These are phyloP conservation scores for Pedetes capensis DNA, from an alignment of 2,113 vertebrate genomes.

Conservation along the genomic window DNA sequence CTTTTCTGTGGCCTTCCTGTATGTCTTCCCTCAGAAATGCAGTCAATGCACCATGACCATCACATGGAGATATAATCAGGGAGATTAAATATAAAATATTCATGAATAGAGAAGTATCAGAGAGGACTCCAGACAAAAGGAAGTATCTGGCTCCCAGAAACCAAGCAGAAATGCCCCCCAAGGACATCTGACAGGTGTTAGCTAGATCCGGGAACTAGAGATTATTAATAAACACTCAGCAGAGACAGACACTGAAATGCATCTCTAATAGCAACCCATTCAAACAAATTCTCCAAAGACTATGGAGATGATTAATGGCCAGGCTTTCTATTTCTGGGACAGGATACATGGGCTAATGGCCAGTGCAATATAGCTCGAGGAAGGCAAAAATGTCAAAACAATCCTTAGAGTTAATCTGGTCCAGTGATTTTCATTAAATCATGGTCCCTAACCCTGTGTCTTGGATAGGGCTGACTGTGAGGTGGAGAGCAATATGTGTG, in stretches of 20 bases:
- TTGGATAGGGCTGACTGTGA: not conserved
- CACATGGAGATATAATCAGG: slow-evolving; percentile 56
- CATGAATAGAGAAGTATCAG: slow-evolving; percentile 66
- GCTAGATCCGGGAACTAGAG: slow-evolving; percentile 73
- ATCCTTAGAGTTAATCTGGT: slow-evolving; percentile 12
- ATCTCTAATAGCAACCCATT: slow-evolving; percentile 61
- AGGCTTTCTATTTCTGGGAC: slow-evolving; percentile 51
- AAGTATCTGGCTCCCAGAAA: slow-evolving; percentile 70
- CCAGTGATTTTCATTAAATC: slow-evolving; percentile 36
- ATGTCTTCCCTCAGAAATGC: slow-evolving; percentile 53
- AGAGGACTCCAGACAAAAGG: slow-evolving; percentile 65
- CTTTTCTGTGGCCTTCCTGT: slow-evolving; percentile 37
- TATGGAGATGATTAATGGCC: slow-evolving; percentile 59
- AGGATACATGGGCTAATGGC: slow-evolving; percentile 58
- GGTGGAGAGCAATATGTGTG: not conserved
- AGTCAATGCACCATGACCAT: slow-evolving; percentile 46
- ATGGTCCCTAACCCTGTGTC: not conserved
- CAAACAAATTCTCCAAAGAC: slow-evolving; percentile 56
- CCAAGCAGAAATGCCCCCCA: slow-evolving; percentile 67
- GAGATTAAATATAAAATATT: slow-evolving; percentile 76
- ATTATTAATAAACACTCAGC: slow-evolving; percentile 78
- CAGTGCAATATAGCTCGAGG: slow-evolving; percentile 21
- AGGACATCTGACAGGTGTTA: slow-evolving; percentile 69
- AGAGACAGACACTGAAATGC: slow-evolving; percentile 73
- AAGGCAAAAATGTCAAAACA: slow-evolving; percentile 38